These are phyloP conservation scores for Naso thynnoides DNA, from an alignment of 2,797 vertebrate genomes.

Conservation along the genomic window DNA sequence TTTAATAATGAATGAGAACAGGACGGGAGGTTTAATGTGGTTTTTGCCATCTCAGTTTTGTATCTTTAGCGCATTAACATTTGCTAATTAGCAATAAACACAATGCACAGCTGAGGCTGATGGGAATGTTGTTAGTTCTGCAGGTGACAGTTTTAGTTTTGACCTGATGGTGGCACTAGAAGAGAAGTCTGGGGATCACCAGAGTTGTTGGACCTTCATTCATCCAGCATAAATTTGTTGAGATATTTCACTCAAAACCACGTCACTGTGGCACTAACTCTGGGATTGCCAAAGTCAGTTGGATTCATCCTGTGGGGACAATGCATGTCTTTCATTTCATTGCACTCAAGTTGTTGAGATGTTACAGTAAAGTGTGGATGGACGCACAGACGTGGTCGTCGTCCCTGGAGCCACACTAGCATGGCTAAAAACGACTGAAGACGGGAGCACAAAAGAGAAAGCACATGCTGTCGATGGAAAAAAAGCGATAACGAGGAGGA, in stretches of 20 bases:
- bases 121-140: not conserved
- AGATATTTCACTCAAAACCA: not conserved
- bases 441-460: slow-evolving; percentile 19
- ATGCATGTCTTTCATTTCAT: not conserved
- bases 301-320: slow-evolving; percentile 4
- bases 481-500: slow-evolving; percentile 18
- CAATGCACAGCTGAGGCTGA: not conserved
- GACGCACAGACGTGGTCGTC: not conserved
- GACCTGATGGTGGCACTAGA: slow-evolving; percentile 1
- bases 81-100: not conserved
- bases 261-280: not conserved
- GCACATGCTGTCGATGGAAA: slow-evolving; percentile 27
- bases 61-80: not conserved
- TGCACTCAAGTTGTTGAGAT: not conserved
- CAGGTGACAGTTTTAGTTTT: not conserved
- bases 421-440: slow-evolving; percentile 5
- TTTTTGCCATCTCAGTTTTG: not conserved
- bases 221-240: not conserved
- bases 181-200: too few species aligned
- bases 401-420: not conserved
- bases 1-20: too few species aligned
- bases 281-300: not conserved
- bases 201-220: too few species aligned
- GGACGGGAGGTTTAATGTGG: not conserved
- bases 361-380: not conserved